phyloP scores from a whole-genome alignment of 2,113 vertebrate genomes.

The Labrus mixtus region DNA sequence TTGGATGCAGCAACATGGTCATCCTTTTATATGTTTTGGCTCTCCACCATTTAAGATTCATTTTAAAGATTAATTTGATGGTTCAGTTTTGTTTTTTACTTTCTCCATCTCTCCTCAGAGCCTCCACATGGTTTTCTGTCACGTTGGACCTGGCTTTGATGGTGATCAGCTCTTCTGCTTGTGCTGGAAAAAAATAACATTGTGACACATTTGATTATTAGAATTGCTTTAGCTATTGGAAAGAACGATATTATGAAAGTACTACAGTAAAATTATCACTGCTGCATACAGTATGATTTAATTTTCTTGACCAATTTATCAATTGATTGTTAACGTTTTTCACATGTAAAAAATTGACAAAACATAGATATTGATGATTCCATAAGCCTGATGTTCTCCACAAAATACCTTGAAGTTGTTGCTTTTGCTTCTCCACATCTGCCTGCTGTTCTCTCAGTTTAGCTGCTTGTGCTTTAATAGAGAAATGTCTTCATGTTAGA shows the following conservation, averaged over 20 bases:
- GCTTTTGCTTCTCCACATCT: constrained; percentile 19
- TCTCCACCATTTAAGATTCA: too few species aligned
- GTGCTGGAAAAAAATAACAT: constrained; percentile 10
- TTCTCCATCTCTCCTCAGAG: constrained; percentile 33
- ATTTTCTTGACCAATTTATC: too few species aligned
- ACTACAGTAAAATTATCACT: too few species aligned
- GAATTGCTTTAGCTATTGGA: too few species aligned
- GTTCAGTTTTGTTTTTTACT: constrained; percentile 21
- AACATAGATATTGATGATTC: neutral
- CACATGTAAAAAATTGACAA: neutral
- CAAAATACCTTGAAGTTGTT: constrained; percentile 29
- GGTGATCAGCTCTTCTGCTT: constrained; percentile 21
- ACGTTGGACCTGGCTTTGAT: constrained; percentile 12
- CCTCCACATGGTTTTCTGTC: constrained; percentile 46
- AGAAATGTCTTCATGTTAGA: neutral
- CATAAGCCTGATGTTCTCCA: neutral
- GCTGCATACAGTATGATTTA: too few species aligned
- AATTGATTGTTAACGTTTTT: too few species aligned
- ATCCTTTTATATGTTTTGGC: neutral
- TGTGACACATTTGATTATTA: too few species aligned
- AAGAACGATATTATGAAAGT: too few species aligned
- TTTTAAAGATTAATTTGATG: neutral
- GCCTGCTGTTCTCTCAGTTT: constrained; percentile 5
- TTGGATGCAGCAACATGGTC: neutral
- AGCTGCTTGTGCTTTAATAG: neutral